Evolutionary conservation across 2,888 invertebrate genomes (phyloP).

Genomic region (Xestia rhomboidea): DNA sequence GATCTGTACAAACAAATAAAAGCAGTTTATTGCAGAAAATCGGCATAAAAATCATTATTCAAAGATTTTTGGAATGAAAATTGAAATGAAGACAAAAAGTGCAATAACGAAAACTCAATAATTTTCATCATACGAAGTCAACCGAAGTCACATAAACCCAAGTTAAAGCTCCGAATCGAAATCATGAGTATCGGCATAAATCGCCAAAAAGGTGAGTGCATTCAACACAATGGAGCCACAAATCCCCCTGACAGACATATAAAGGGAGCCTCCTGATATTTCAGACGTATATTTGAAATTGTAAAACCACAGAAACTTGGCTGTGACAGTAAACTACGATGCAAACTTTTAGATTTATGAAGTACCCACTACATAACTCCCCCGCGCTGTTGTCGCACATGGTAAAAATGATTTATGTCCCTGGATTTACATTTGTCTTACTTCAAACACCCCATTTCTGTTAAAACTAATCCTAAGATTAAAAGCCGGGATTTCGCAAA

Average conservation of each 20-base stretch:
- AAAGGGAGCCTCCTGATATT: constrained; percentile 69
- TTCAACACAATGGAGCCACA: constrained; percentile 69
- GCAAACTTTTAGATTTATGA: constrained; percentile 84
- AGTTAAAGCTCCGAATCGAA: constrained; percentile 21
- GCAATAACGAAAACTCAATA: background rate
- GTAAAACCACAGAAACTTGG: constrained; percentile 77
- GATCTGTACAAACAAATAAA: background rate
- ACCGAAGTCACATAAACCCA: background rate
- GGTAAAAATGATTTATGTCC: constrained; percentile 77
- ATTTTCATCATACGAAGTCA: background rate
- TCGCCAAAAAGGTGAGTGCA: constrained; percentile 67
- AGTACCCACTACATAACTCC: constrained; percentile 71
- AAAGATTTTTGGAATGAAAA: background rate
- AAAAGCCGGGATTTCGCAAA: constrained; percentile 66
- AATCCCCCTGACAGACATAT: constrained; percentile 67
- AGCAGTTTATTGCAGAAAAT: background rate
- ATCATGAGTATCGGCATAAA: constrained; percentile 51
- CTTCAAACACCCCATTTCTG: constrained; percentile 68
- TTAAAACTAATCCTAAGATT: constrained; percentile 72
- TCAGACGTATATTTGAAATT: constrained; percentile 76
- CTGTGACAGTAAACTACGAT: constrained; percentile 79
- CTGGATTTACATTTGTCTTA: constrained; percentile 76
- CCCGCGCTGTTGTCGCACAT: constrained; percentile 72
- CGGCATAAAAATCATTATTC: background rate
- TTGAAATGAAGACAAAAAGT: background rate